phyloP scores from a whole-genome alignment of 2,888 invertebrate species.

The Drosophila algonquin region DNA sequence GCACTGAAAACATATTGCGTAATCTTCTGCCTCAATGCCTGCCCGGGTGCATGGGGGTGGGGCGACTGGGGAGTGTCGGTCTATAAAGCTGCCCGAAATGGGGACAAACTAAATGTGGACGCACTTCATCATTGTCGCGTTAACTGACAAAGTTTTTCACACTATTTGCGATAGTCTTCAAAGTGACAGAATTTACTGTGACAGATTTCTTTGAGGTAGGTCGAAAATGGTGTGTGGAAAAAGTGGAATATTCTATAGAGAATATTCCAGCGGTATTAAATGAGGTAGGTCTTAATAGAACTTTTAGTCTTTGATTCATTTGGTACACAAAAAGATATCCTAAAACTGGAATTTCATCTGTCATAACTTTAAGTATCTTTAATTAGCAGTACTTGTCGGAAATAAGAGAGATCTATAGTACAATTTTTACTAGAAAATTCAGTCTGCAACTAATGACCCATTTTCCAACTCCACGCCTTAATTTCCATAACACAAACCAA shows the following conservation, averaged over 20 bases:
- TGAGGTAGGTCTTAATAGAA: neutral
- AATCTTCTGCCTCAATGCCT: conserved; percentile 73
- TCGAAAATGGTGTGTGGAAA: conserved; percentile 1
- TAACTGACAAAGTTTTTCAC: conserved; percentile 39
- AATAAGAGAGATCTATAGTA: too few species aligned
- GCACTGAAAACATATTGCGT: conserved; percentile 72
- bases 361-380: too few species aligned
- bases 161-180: conserved; percentile 36
- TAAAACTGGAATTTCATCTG: too few species aligned
- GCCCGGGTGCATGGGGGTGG: conserved; percentile 11
- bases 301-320: too few species aligned
- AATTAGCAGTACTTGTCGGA: too few species aligned
- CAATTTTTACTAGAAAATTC: too few species aligned
- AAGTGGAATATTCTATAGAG: conserved; percentile 13
- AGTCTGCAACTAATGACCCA: too few species aligned
- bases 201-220: conserved; percentile 17
- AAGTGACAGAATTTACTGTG: conserved; percentile 30
- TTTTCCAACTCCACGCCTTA: neutral
- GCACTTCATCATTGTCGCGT: conserved; percentile 36
- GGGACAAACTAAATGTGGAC: conserved; percentile 13
- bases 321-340: too few species aligned
- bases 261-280: too few species aligned
- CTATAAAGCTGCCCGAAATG: conserved; percentile 26
- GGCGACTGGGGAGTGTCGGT: conserved; percentile 29
- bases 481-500: neutral